Evolutionary conservation across 2,888 invertebrate species (phyloP).

Genomic region (Dynastes grantii): DNA sequence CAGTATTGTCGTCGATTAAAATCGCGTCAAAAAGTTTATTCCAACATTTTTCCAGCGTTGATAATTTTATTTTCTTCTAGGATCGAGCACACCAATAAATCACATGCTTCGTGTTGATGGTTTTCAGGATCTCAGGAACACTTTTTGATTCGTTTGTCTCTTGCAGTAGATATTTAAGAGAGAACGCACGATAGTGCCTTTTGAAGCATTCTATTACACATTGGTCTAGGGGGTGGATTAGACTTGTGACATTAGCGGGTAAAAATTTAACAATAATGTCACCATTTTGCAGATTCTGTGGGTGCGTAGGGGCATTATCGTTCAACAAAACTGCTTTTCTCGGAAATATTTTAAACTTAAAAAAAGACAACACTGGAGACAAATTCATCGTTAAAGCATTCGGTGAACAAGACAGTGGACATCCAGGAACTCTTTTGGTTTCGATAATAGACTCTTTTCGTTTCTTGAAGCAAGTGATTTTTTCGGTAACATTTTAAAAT

Average conservation of each 20-base stretch:
- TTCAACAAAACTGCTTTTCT: conserved; percentile 12
- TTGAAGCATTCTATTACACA: conserved; percentile 3
- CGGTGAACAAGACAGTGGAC: too few relatives aligned
- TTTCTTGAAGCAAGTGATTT: conserved; percentile 31
- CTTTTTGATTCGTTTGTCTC: conserved; percentile 8
- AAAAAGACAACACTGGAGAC: too few relatives aligned
- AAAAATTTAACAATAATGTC: background rate
- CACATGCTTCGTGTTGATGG: too few relatives aligned
- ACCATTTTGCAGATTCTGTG: too few relatives aligned
- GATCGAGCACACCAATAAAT: too few relatives aligned
- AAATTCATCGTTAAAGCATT: too few relatives aligned
- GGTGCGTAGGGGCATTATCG: background rate
- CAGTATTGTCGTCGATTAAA: too few relatives aligned
- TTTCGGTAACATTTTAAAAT: conserved; percentile 26
- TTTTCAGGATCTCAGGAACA: conserved; percentile 16
- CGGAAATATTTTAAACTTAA: too few relatives aligned
- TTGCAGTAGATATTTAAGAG: background rate
- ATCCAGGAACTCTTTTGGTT: conserved; percentile 24
- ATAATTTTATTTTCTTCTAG: background rate
- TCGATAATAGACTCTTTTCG: conserved; percentile 4
- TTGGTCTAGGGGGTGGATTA: conserved; percentile 1
- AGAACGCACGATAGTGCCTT: conserved; percentile 1
- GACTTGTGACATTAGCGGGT: conserved; percentile 10
- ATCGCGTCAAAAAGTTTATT: too few relatives aligned
- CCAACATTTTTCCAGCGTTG: conserved; percentile 3